Evolutionary conservation across 2,113 vertebrate genomes (phyloP), one percentile per base, ranked within the genome.

Genomic region (Tupaia tana): DNA sequence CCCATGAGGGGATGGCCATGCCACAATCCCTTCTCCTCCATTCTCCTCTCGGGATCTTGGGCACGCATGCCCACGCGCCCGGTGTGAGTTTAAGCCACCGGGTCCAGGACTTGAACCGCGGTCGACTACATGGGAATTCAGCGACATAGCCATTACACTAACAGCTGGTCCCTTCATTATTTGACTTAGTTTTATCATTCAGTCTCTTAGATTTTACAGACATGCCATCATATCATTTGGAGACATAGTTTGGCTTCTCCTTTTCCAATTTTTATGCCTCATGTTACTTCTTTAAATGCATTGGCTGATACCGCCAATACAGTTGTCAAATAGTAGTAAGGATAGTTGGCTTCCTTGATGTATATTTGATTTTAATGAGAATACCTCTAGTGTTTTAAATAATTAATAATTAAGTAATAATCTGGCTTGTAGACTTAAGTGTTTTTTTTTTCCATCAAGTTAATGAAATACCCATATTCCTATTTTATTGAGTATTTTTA

Each of bases 381-480:
- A 71, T 43, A 63, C 86, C 81, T 90, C 31, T 22, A 27, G 16
- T 58, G 27, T 86, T 94, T 69, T 67, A n/a, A 43, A 43, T 43
- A 43, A 43, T 43, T 43, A 43, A 43, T 54, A 89, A 16, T 81
- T 71, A 78, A 90, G 93, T 34, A 78, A 63, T 82, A 90, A 86
- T 10, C 87, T 83, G 12, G 69, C 27, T 93, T 90, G 71, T 27
- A 31, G 59, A 61, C 3, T 24, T 67, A 66, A 2, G 43, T 89
- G 18, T 81, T 66, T 91, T 84, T 89, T 66, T 87, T 85, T 86
- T 80, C 43, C 85, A 56, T 89, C 27, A 25, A 78, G 16, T 78
- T 82, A 70, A 82, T 34, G 69, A 86, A 64, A 70, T 77, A 86
- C 16, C 56, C 11, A 64, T 64, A n/a, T 89, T 95, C 61, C 12